These are phyloP conservation scores for Grammomys surdaster DNA, from an alignment of 2,113 vertebrate genomes.

Conservation along the genomic window DNA sequence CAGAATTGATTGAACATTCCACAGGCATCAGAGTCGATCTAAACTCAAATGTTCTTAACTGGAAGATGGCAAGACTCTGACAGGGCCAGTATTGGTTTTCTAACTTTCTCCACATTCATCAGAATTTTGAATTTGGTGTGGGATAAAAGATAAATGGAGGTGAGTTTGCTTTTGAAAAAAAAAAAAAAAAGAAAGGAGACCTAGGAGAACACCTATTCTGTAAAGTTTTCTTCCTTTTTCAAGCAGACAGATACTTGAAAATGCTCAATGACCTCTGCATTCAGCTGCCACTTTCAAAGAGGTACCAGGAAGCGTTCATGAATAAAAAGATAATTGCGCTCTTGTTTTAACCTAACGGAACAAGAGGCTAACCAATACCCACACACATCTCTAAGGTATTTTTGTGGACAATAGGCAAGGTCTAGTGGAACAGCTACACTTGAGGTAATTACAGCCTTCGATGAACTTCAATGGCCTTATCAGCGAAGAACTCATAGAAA, in stretches of 20 bases:
- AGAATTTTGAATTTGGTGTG: not conserved
- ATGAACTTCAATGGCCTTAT: not conserved
- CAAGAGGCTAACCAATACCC: not conserved
- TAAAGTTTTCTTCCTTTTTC: not conserved
- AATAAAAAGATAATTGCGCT: slow-evolving; percentile 3
- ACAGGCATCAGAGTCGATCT: not conserved
- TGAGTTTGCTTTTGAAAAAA: not conserved
- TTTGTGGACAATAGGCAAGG: not conserved
- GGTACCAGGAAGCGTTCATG: not conserved
- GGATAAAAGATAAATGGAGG: not conserved
- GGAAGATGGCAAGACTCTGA: not conserved
- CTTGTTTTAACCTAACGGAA: not conserved
- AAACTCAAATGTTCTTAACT: slow-evolving; percentile 10
- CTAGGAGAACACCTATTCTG: not conserved
- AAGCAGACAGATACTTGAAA: not conserved
- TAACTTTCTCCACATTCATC: not conserved
- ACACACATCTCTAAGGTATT: not conserved
- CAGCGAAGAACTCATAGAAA: not conserved
- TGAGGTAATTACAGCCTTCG: not conserved
- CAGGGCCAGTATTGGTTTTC: not conserved
- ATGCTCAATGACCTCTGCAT: not conserved
- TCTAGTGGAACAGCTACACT: not conserved
- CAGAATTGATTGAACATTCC: not conserved
- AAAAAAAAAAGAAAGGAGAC: not conserved
- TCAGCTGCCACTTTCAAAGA: slow-evolving; percentile 3